A percentile compares a stretch with the other conserved stretches of the same genome.
These are phyloP conservation scores for Autographa pulchrina DNA, from an alignment of 2,888 invertebrate species.

Conservation along the genomic window DNA sequence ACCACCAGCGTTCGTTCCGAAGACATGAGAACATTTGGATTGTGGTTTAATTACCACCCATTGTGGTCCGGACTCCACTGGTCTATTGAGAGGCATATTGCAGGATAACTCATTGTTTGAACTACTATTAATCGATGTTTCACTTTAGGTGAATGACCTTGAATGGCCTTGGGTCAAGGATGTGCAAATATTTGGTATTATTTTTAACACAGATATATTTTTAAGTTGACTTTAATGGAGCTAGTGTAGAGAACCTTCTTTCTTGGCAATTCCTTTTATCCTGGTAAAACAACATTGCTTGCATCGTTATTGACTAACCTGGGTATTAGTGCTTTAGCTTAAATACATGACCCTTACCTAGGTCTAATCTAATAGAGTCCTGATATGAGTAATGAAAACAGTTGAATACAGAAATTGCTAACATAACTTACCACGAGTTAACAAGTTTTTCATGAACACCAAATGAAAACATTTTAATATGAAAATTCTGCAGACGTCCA, in stretches of 20 bases:
- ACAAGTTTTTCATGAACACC: not conserved
- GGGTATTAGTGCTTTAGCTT: too few species aligned
- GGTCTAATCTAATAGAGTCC: too few species aligned
- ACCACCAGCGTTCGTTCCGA: slow-evolving; percentile 85
- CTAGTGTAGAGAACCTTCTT: too few species aligned
- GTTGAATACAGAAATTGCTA: not conserved
- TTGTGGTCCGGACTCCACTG: slow-evolving; percentile 78
- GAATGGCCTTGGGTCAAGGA: slow-evolving; percentile 26
- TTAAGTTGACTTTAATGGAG: too few species aligned
- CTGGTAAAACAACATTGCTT: too few species aligned
- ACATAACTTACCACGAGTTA: not conserved
- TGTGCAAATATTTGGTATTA: slow-evolving; percentile 10
- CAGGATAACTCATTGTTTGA: slow-evolving; percentile 56
- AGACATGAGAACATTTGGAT: slow-evolving; percentile 85
- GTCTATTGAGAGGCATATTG: slow-evolving; percentile 54
- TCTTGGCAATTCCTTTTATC: too few species aligned
- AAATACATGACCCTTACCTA: too few species aligned
- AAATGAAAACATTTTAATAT: not conserved
- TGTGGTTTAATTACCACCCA: slow-evolving; percentile 87
- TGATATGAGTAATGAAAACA: not conserved
- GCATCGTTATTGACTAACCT: too few species aligned
- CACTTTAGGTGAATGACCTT: slow-evolving; percentile 51
- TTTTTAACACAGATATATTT: not conserved
- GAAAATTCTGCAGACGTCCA: not conserved
- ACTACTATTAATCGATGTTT: slow-evolving; percentile 49